A percentile compares a stretch with the other conserved stretches of the same genome.
These are phyloP conservation scores for Zaprionus nigranus DNA, from an alignment of 1,140 invertebrate species.

Conservation along the genomic window DNA sequence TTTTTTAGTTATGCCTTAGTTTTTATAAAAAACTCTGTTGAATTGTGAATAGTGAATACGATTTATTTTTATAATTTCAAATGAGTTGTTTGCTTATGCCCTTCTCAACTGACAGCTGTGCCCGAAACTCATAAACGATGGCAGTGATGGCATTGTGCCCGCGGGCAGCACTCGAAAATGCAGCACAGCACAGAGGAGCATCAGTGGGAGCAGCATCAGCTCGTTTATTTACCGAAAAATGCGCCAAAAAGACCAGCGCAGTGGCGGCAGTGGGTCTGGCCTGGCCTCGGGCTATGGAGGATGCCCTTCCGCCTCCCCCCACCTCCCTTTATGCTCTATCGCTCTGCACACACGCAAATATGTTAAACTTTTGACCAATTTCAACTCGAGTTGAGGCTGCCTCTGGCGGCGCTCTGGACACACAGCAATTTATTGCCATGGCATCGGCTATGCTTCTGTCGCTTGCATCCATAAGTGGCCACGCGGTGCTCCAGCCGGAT, in stretches of 20 bases:
- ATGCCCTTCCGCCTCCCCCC: neutral
- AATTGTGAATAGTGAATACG: constrained; percentile 50
- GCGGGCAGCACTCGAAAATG: constrained; percentile 47
- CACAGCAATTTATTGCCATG: constrained; percentile 79
- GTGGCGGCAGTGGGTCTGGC: neutral
- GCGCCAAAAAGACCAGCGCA: constrained; percentile 51
- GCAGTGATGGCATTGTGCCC: neutral
- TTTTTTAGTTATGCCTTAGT: constrained; percentile 54
- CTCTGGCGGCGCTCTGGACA: constrained; percentile 35
- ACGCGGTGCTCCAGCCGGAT: constrained; percentile 63
- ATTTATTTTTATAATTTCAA: constrained; percentile 49
- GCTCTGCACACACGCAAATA: constrained; percentile 73
- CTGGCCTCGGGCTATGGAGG: neutral
- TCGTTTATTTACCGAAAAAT: constrained; percentile 69
- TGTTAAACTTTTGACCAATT: constrained; percentile 83
- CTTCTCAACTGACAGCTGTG: neutral
- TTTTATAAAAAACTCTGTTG: constrained; percentile 46
- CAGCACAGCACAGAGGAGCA: constrained; percentile 19
- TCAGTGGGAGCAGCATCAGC: constrained; percentile 11
- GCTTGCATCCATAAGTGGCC: constrained; percentile 66
- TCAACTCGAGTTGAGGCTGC: constrained; percentile 71
- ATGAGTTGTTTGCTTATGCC: constrained; percentile 39
- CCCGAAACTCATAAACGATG: neutral
- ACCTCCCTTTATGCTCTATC: neutral
- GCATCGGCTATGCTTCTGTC: constrained; percentile 56